Conservation (phyloP, 1,140 invertebrate genomes). For the Steinernema feltiae region DNA sequence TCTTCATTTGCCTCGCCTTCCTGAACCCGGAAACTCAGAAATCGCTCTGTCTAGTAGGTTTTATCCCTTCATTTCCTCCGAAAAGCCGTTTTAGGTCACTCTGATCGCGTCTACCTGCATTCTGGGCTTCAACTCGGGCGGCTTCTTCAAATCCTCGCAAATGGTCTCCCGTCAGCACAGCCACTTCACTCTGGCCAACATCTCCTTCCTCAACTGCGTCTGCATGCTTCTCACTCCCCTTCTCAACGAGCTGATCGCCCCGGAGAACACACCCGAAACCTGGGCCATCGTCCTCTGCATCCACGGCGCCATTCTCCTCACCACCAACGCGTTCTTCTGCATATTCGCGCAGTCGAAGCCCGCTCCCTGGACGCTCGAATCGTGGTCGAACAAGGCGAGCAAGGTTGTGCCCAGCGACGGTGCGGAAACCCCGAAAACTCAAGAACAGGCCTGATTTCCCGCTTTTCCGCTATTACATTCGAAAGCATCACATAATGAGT, state of each 20-base stretch:
- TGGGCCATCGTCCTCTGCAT: conserved; percentile 50
- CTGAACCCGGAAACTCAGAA: conserved; percentile 31
- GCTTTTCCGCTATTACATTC: no score
- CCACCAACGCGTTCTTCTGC: conserved; percentile 51
- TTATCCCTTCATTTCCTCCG: background rate
- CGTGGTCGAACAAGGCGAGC: background rate
- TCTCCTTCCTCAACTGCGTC: conserved; percentile 53
- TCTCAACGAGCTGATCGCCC: conserved; percentile 49
- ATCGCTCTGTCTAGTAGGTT: background rate
- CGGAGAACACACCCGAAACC: conserved; percentile 41
- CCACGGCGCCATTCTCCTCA: conserved; percentile 45
- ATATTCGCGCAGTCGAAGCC: conserved; percentile 38
- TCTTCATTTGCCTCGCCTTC: conserved; percentile 45
- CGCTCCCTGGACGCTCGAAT: conserved; percentile 45
- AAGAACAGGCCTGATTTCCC: no score
- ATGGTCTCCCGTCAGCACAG: conserved; percentile 54
- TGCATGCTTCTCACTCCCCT: conserved; percentile 52
- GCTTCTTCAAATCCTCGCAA: conserved; percentile 30
- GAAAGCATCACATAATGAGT: no score
- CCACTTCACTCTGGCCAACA: conserved; percentile 55
- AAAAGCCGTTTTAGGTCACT: conserved; percentile 12
- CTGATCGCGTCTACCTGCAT: conserved; percentile 8
- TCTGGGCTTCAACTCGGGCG: conserved; percentile 25
- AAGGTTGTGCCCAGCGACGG: background rate
- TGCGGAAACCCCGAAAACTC: no score